Evolutionary conservation across 2,797 vertebrate species (phyloP), one percentile per base, ranked within the genome.

Genomic region (Clamator glandarius): DNA sequence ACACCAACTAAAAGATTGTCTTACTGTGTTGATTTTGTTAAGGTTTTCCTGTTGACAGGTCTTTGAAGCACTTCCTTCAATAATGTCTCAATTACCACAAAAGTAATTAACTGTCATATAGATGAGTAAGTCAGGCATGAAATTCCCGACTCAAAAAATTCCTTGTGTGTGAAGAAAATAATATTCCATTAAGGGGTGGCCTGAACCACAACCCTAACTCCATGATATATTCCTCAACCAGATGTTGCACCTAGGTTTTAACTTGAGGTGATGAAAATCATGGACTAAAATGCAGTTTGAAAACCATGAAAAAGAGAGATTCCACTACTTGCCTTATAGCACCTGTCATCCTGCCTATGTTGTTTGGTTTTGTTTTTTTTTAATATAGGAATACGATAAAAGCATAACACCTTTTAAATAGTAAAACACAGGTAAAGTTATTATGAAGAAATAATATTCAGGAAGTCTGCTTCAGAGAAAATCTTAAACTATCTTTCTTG

Each of bases 51-150:
- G 33, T 64, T 72, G 79, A 69, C 85, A 88, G 42, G 76, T 92
- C 58, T 55, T 86, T 48, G 10, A 72, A 12, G 64, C 50, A 26
- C 50, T 78, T 72, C 76, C 26, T 61, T 79, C 84, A 70, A 5
- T 58, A 72, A 85, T 3, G 7, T 78, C 89, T 93, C 84, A 86
- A 85, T 94, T 96, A 89, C 59, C 75, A 48, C 41, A 24, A 14
- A 75, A 87, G 67, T 84, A 96, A 96, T 94, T 94, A 94, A 83
- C 76, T 89, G 84, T 84, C 84, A 90, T 19, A 79, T 2, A 48
- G 69, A 62, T 80, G 81, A 93, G 1, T 52, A 83, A 95, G 73
- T 73, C 79, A 89, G 69, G 84, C 75, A 23, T 26, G 52, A 89
- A 93, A 50, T 16, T 50, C 18, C 54, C 21, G 58, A 95, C 33